Base-by-base conservation (phyloP, 2,888 invertebrate genomes). In the Cecidostiba fungosa region DNA sequence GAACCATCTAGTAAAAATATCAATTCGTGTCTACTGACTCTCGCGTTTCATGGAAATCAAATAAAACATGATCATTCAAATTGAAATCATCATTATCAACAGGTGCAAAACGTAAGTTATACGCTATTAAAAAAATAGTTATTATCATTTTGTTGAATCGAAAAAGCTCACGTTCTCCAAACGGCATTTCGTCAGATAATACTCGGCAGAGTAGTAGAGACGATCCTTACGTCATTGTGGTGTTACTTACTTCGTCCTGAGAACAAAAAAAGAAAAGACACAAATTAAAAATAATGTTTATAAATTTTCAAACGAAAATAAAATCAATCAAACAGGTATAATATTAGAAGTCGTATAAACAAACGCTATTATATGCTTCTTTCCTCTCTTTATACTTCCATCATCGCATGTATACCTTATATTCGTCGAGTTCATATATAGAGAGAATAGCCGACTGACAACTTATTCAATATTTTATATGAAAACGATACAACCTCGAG, bases 191-290 rank as follows among this genome's bases (percentile, higher is more conserved):
- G 84, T 88, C 88, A 87, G 72, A 73, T 72, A 70, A 86, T 84
- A 87, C 85, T 85, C 79, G 81, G 77, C 69, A 29, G 66, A 32
- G 88, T 87, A 86, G n/a, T n/a, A n/a, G n/a, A n/a, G 88, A 59
- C 54, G n/a, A 87, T 88, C 86, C 87, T 86, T 89, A 88, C 88
- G 87, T 77, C 84, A 89, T 89, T 87, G 87, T 87, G 90, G 89
- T n/a, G 91, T 89, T 93, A 93, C 93, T 93, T 93, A 93, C 93
- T 93, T 93, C 93, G 91, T 92, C 93, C 93, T 93, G 92, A 88
- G 91, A 93, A 92, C 92, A 93, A 91, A 93, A 93, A 91, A 92
- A 86, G 90, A 90, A 91, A 91, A 91, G 87, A 91, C 82, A 90
- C 82, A 87, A 88, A 89, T 91, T 91, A 91, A 90, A 90, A 90